Percentiles rank a stretch among this genome's conserved stretches.
Evolutionary conservation across 2,113 vertebrate species (phyloP).

Genomic region (Trichomycterus rosablanca): DNA sequence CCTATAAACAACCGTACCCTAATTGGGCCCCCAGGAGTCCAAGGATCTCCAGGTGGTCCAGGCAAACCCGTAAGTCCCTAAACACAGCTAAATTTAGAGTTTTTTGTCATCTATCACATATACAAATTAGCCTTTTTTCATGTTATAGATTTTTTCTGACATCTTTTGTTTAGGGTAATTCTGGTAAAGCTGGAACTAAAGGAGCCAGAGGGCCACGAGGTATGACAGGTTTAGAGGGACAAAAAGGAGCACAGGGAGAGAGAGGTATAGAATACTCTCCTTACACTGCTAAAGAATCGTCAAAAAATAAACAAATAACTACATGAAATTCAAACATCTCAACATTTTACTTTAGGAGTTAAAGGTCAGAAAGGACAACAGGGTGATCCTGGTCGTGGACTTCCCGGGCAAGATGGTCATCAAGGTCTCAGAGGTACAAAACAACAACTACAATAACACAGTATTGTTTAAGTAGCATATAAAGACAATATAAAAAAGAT

Average conservation of each 20-base stretch:
- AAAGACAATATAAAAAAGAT: no score
- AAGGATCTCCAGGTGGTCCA: conserved; percentile 49
- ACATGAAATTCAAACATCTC: not conserved
- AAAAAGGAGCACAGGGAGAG: conserved; percentile 57
- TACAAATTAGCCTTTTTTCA: not conserved
- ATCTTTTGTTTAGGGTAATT: conserved; percentile 58
- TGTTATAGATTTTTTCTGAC: not conserved
- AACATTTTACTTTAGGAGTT: conserved; percentile 47
- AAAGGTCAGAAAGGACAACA: conserved; percentile 60
- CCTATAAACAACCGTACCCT: conserved; percentile 66
- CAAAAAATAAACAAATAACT: not conserved
- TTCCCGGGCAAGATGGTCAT: conserved; percentile 56
- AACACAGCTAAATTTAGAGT: not conserved
- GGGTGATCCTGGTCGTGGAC: conserved; percentile 53
- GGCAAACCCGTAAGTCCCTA: conserved; percentile 58
- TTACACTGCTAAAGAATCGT: not conserved
- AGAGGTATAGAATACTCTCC: conserved; percentile 45
- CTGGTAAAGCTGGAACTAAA: conserved; percentile 57
- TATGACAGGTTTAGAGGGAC: conserved; percentile 59
- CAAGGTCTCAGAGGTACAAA: conserved; percentile 57
- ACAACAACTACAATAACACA: no score
- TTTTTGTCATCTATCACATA: not conserved
- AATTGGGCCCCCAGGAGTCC: conserved; percentile 62
- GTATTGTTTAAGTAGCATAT: no score
- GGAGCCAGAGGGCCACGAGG: conserved; percentile 57